Base-by-base conservation (phyloP, 1,140 invertebrate genomes). In the Diorhabda carinulata region DNA sequence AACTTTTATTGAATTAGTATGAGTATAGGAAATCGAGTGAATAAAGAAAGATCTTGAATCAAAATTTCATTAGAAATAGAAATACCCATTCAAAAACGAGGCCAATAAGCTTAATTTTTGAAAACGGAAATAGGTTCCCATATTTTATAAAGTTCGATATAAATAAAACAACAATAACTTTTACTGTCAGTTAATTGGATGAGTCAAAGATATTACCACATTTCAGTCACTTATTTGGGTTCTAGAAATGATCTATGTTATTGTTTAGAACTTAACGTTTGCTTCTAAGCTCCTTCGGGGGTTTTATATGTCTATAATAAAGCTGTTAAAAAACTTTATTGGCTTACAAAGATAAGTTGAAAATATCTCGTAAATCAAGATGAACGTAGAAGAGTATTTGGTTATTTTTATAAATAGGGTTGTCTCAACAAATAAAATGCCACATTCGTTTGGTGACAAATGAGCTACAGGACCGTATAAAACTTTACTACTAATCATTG, bases 301-400 rank as follows among this genome's bases (percentile, higher is more conserved):
- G 65, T 66, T 66, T 61, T 66, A 66, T 66, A 66, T 8, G 65
- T 66, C 58, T 66, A 44, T 60, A 66, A 66, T 66, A 60, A 60
- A 66, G 65, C 58, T 42, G 65, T 66, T 66, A 66, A 59, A 66
- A 66, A 8, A n/a, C 7, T 66, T 66, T 59, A 66, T 60, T 10
- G 25, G 57, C 65, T 66, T 42, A 5, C 41, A 45, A 60, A 45
- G 65, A 66, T 57, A 65, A 43, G 42, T 45, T 44, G 43, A 40
- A 66, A 66, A 66, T 66, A 66, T 56, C 65, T 66, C 65, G 47
- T 66, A 44, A 45, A 66, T 66, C 65, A 66, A 60, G 42, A 8
- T 3, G 40, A 43, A 41, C 42, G 59, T 52, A 6, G n/a, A 52
- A 52, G 47, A 52, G n/a, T 52, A 52, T 52, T 52, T 52, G 47